phyloP scores from a whole-genome alignment of 2,797 vertebrate genomes.

The Morelia viridis region DNA sequence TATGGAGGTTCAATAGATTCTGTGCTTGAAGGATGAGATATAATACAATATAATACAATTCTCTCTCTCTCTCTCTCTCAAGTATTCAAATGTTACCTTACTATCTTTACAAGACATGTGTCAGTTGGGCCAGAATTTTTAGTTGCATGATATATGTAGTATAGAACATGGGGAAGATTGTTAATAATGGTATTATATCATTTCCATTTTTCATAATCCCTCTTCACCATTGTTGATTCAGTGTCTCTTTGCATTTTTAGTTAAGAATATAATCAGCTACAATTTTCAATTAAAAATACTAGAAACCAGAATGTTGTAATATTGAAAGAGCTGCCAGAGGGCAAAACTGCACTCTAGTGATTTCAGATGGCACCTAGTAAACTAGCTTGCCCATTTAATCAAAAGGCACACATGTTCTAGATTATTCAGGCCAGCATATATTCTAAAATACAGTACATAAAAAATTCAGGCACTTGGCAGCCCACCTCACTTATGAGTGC shows the following conservation, averaged over 20 bases:
- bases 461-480: neutral
- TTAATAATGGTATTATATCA: neutral
- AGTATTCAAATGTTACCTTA: neutral
- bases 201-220: neutral
- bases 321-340: slow-evolving; percentile 14
- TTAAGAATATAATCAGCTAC: slow-evolving; percentile 12
- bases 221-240: neutral
- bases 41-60: neutral
- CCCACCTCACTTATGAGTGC: too few species aligned
- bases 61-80: too few species aligned
- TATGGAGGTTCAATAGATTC: neutral
- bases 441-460: neutral
- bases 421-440: neutral
- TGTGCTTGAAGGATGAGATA: neutral
- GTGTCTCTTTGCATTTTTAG: neutral
- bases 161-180: neutral
- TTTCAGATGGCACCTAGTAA: slow-evolving; percentile 25
- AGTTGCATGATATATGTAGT: neutral
- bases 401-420: slow-evolving; percentile 11
- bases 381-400: slow-evolving; percentile 29
- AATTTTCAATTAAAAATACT: slow-evolving; percentile 25
- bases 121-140: neutral
- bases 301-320: slow-evolving; percentile 3
- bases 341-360: slow-evolving; percentile 20
- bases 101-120: neutral